phyloP scores from a whole-genome alignment of 2,113 vertebrate species.

The Pseudopipra pipra region DNA sequence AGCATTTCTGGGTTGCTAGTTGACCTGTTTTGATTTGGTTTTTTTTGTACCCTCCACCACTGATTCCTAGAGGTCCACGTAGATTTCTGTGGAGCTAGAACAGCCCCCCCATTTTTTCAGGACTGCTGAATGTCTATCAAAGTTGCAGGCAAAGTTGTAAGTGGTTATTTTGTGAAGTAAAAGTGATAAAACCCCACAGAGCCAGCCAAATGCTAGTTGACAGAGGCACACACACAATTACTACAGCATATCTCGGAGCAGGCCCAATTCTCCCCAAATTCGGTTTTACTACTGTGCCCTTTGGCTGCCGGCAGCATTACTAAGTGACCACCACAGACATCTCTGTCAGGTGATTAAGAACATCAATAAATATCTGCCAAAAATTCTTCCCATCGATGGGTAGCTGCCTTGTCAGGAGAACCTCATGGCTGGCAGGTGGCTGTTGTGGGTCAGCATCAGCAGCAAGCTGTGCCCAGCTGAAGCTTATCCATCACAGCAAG shows the following conservation, averaged over 20 bases:
- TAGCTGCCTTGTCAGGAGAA: background rate
- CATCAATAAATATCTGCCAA: background rate
- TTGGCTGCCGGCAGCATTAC: background rate
- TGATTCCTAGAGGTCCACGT: background rate
- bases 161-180: background rate
- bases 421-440: background rate
- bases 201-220: background rate
- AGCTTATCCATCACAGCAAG: background rate
- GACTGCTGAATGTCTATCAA: background rate
- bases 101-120: background rate
- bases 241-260: background rate
- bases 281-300: background rate
- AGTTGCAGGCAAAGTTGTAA: background rate
- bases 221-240: background rate
- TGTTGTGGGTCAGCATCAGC: background rate
- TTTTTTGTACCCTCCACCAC: background rate
- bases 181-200: background rate
- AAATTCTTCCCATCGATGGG: background rate
- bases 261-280: background rate
- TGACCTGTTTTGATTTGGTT: background rate
- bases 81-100: background rate
- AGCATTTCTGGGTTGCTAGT: background rate
- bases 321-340: background rate
- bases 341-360: background rate
- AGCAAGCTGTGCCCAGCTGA: background rate